Percentiles rank a stretch among this genome's conserved stretches.
Conservation (phyloP, 2,113 vertebrate species). For the Pachypanchax playfairii region DNA sequence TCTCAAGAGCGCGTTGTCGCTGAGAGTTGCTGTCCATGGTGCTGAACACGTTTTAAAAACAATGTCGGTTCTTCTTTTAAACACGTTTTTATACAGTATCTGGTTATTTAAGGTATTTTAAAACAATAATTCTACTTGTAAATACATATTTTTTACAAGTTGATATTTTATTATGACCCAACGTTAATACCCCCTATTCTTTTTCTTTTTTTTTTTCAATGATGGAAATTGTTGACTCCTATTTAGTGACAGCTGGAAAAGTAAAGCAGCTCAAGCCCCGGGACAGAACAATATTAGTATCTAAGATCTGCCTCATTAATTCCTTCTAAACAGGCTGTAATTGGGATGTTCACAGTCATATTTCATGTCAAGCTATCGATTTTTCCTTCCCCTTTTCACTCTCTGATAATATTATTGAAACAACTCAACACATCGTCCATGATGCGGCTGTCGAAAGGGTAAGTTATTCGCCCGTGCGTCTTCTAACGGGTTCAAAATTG, state of each 20-base stretch:
- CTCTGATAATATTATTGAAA: slow-evolving; percentile 94
- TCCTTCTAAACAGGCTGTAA: slow-evolving; percentile 86
- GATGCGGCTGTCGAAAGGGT: slow-evolving; percentile 93
- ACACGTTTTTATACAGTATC: not conserved
- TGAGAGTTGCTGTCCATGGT: slow-evolving; percentile 67
- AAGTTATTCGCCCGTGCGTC: slow-evolving; percentile 87
- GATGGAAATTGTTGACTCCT: slow-evolving; percentile 38
- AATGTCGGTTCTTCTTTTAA: not conserved
- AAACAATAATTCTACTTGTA: not conserved
- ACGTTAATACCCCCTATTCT: too few relatives aligned
- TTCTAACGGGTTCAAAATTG: slow-evolving; percentile 87
- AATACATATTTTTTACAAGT: too few relatives aligned
- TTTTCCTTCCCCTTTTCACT: slow-evolving; percentile 72
- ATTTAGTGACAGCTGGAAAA: slow-evolving; percentile 60
- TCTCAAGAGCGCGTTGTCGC: slow-evolving; percentile 78
- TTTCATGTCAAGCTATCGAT: slow-evolving; percentile 94
- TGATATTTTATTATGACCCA: too few relatives aligned
- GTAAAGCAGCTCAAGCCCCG: slow-evolving; percentile 56
- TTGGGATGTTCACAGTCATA: slow-evolving; percentile 96
- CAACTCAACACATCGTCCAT: slow-evolving; percentile 88
- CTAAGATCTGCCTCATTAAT: slow-evolving; percentile 79
- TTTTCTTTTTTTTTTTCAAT: too few relatives aligned
- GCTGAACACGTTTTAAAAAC: slow-evolving; percentile 44
- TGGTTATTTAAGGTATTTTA: not conserved
- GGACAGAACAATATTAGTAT: slow-evolving; percentile 72